These are phyloP conservation scores for Chrysolina haemoptera DNA, from an alignment of 2,888 invertebrate genomes.

Conservation along the genomic window DNA sequence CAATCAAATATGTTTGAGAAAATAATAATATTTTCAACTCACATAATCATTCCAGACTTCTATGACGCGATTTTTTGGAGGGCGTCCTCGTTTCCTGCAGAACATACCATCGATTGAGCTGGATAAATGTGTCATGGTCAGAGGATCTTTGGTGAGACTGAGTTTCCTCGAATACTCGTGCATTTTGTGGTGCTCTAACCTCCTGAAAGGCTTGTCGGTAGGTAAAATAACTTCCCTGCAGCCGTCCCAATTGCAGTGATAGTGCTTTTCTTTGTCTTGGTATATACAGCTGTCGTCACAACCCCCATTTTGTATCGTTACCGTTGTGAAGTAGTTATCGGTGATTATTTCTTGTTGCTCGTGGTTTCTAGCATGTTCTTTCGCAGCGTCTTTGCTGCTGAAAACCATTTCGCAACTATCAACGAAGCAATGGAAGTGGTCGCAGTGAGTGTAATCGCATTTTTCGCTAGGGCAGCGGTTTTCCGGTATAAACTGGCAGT, in stretches of 20 bases:
- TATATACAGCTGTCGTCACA: slow-evolving; percentile 82
- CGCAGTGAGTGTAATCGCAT: slow-evolving; percentile 79
- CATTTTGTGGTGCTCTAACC: slow-evolving; percentile 89
- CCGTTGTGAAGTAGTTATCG: slow-evolving; percentile 80
- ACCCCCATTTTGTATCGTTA: slow-evolving; percentile 76
- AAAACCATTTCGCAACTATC: slow-evolving; percentile 81
- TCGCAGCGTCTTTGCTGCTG: slow-evolving; percentile 76
- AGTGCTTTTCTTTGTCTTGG: slow-evolving; percentile 85
- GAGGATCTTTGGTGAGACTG: slow-evolving; percentile 68
- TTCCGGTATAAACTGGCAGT: slow-evolving; percentile 70
- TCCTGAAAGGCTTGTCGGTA: slow-evolving; percentile 83
- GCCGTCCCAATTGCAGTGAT: slow-evolving; percentile 92
- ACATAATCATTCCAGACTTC: slow-evolving; percentile 91
- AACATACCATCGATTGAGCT: slow-evolving; percentile 93
- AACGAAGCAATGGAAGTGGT: slow-evolving; percentile 90
- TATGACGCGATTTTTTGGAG: slow-evolving; percentile 96
- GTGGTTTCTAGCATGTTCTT: slow-evolving; percentile 87
- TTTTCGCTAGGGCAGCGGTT: slow-evolving; percentile 65
- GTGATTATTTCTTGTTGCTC: slow-evolving; percentile 91
- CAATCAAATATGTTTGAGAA: no score
- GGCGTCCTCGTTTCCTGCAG: slow-evolving; percentile 92
- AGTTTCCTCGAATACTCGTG: slow-evolving; percentile 73
- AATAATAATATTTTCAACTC: slow-evolving; percentile 65
- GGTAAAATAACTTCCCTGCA: slow-evolving; percentile 85
- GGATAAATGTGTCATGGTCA: slow-evolving; percentile 74